phyloP scores from a whole-genome alignment of 2,113 vertebrate genomes.

The Arenaria interpres region DNA sequence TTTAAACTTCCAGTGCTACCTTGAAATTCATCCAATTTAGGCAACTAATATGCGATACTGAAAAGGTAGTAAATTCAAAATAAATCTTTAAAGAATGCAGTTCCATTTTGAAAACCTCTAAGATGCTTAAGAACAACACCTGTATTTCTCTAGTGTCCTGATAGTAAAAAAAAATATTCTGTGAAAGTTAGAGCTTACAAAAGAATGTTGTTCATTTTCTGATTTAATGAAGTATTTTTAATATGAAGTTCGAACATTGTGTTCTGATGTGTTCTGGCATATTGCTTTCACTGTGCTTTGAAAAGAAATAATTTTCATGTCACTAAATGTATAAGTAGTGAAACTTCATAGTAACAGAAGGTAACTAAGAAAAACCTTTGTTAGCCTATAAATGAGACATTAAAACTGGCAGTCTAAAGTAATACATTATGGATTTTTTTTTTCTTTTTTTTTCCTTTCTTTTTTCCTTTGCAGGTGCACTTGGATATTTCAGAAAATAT shows the following conservation, averaged over 20 bases:
- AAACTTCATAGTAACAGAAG: neutral
- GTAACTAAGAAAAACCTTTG: neutral
- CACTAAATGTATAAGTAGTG: neutral
- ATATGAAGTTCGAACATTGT: neutral
- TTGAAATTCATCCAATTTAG: neutral
- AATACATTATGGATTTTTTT: neutral
- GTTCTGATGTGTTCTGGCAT: neutral
- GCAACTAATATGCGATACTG: neutral
- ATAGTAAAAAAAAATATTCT: neutral
- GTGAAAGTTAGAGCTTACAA: neutral
- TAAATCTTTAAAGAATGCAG: neutral
- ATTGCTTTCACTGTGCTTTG: neutral
- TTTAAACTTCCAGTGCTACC: neutral
- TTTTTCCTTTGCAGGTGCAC: slow-evolving; percentile 65
- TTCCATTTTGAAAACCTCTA: neutral
- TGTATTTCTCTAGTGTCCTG: neutral
- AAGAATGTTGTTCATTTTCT: neutral
- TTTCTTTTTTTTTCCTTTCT: neutral
- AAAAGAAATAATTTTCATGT: neutral
- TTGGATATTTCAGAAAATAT: slow-evolving; percentile 57
- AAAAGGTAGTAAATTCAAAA: neutral
- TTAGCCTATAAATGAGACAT: neutral
- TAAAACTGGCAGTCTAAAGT: neutral
- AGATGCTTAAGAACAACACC: neutral
- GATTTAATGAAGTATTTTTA: neutral